Evolutionary conservation across 1,140 invertebrate genomes (phyloP), one percentile per base, ranked within the genome.

Genomic region (Drosophila sucinea): DNA sequence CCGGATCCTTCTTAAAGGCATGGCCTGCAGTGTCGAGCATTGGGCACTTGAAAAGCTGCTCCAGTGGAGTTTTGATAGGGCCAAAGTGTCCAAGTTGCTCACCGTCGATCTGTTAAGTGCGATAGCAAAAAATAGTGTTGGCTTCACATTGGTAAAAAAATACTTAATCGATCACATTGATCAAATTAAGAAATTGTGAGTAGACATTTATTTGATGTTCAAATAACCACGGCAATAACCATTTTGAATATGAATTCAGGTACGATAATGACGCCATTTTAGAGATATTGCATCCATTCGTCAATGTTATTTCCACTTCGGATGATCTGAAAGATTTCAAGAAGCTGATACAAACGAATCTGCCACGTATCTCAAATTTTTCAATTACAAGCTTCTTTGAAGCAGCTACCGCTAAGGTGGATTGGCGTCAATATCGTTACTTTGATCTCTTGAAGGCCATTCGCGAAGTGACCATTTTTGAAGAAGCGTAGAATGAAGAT

Each of bases 21-120:
- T 98, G 17, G 94, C 94, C 23, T 98, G 97, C 87, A 93, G 94
- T 1, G 66, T 93, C 11, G 95, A 97, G 92, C 93, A 94, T 1
- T 96, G 95, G 95, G 90, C 96, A 5, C 84, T 97, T 11, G 94
- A 94, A 73, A 94, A 95, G 62, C 95, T 95, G 77, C 79, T 96
- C 1, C 92, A 94, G 10, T 94, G 93, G 93, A 91, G 94, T 0
- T 92, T 96, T 3, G 92, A 93, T 25, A 23, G 0, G 8, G 7
- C 23, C 1, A 44, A 40, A 51, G 35, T 72, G 23, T 23, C 63
- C 4, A 47, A 54, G 25, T 4, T 33, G 5, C n/a, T 67, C 2
- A 60, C 29, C 6, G 23, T 56, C 8, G 7, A 25, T 7, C 23
- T 72, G 1, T 27, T 67, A 1, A 38, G 23, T 11, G 47, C 44